Percentiles rank a stretch among this genome's conserved stretches.
Conservation (phyloP, 2,797 vertebrate species). For the Myotis vivesi region DNA sequence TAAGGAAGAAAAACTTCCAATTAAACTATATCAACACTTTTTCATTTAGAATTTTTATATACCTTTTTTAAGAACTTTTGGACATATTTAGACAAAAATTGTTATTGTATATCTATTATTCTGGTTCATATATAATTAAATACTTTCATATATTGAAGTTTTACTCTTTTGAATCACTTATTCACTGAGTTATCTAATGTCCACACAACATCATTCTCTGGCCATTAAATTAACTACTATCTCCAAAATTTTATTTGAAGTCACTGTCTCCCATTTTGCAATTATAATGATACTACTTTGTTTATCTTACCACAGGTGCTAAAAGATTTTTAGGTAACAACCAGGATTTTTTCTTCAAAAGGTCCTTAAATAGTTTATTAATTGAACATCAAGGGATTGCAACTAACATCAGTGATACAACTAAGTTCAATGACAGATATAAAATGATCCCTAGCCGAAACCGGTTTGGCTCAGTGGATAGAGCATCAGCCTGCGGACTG, state of each 20-base stretch:
- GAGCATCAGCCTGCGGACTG: no score
- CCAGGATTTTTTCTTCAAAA: neutral
- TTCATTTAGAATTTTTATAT: neutral
- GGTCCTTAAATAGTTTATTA: neutral
- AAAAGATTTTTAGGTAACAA: slow-evolving; percentile 18
- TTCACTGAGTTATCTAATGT: neutral
- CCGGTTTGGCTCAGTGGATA: no score
- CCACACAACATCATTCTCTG: neutral
- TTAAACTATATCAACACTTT: neutral
- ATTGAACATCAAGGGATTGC: neutral
- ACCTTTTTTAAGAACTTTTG: neutral
- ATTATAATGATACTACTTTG: neutral
- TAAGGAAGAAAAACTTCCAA: neutral
- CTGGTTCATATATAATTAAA: neutral
- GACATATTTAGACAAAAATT: slow-evolving; percentile 4
- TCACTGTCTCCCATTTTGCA: neutral
- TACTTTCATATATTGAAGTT: neutral
- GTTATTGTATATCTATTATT: neutral
- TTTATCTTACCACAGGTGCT: neutral
- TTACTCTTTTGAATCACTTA: slow-evolving; percentile 20
- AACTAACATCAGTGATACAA: neutral
- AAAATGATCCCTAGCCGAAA: no score
- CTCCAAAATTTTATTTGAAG: slow-evolving; percentile 30
- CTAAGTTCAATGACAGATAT: neutral
- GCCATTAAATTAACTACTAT: neutral